Evolutionary conservation across 2,797 vertebrate genomes (phyloP), one percentile per base, ranked within the genome.

Genomic region (Halcyon badia): DNA sequence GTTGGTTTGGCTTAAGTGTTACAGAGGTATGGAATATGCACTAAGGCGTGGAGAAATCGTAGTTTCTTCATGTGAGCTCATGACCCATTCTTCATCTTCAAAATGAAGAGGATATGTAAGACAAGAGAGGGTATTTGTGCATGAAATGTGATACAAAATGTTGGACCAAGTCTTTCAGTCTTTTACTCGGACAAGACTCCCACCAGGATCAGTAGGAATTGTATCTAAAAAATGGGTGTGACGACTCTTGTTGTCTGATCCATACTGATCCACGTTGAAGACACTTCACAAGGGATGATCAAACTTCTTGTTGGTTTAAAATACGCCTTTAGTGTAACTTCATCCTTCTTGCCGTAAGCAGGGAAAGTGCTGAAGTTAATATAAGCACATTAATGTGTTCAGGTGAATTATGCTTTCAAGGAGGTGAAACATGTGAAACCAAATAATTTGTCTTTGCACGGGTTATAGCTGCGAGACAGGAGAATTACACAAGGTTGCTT

Each of bases 391-490:
- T 87, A 90, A 90, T 79, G 51, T 83, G 44, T 78, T 72, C 28
- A 61, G 68, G 71, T 66, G 89, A 76, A 69, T 83, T 93, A 68
- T 33, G 41, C 76, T 96, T 95, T 89, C 52, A 85, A 72, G 69
- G 76, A 87, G 62, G 75, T 82, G 39, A 91, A 92, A 75, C 54
- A 52, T 18, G 35, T 69, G 68, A 49, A 85, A 54, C 51, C 7
- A 90, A 88, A 64, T 89, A 35, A 90, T 95, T 94, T 93, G 72
- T 80, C 87, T 88, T 90, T 90, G 84, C 72, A 33, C 20, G 25
- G 25, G 39, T 88, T 95, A 68, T 70, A 78, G 57, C 83, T 93
- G 61, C 60, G 56, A 95, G 80, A 71, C 61, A 61, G 30, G 69
- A 65, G 70, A 83, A 71, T 85, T 78, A 64, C 62, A 70, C 31